A percentile compares a stretch with the other conserved stretches of the same genome.
Conservation (phyloP, 2,888 invertebrate species). For the Sminthurinus aureus region DNA sequence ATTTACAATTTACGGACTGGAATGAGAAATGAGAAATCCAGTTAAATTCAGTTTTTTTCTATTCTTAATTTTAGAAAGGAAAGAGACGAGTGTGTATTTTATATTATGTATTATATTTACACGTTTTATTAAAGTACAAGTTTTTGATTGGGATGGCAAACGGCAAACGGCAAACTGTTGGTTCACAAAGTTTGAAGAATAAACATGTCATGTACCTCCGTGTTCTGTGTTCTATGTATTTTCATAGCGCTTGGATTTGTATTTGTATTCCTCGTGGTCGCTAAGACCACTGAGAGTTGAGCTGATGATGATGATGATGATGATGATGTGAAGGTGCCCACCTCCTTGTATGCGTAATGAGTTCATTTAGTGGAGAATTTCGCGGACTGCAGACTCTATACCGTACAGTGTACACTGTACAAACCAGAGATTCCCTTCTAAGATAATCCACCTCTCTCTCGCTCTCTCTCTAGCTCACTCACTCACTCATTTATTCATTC, state of each 20-base stretch:
- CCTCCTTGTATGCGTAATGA: conserved; percentile 21
- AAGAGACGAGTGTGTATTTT: neutral
- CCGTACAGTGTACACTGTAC: neutral
- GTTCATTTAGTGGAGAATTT: conserved; percentile 22
- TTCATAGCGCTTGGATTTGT: no score
- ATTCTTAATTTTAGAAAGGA: neutral
- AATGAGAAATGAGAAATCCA: neutral
- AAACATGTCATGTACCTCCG: no score
- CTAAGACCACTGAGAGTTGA: neutral
- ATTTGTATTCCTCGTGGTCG: neutral
- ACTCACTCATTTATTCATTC: neutral
- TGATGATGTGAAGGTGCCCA: neutral
- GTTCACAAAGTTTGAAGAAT: no score
- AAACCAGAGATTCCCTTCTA: neutral
- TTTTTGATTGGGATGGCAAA: no score
- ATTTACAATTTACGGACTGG: neutral
- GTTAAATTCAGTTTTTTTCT: neutral
- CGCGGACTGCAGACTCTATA: neutral
- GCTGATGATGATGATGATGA: no score
- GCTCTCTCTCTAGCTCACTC: neutral
- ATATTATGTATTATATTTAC: no score
- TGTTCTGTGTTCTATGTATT: no score
- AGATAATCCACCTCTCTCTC: neutral
- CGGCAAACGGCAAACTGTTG: no score
- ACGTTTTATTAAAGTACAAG: no score